Percentiles rank a stretch among this genome's conserved stretches.
Evolutionary conservation across 2,888 invertebrate species (phyloP).

Genomic region (Agapostemon virescens): DNA sequence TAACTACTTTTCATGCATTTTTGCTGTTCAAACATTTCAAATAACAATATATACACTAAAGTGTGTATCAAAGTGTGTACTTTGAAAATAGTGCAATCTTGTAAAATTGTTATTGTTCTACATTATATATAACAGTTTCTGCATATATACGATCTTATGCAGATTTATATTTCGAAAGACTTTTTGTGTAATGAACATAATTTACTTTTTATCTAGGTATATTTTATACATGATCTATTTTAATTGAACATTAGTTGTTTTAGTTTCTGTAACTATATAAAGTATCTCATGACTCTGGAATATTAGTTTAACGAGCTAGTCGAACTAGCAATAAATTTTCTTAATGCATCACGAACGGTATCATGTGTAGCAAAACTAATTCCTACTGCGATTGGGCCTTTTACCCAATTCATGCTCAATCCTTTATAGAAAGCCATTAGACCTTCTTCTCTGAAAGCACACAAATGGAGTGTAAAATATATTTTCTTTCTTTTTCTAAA

Average conservation of each 20-base stretch:
- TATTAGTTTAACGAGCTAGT: constrained; percentile 31
- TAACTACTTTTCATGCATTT: constrained; percentile 39
- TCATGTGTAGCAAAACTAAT: constrained; percentile 98
- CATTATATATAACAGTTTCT: constrained; percentile 17
- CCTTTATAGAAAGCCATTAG: constrained; percentile 97
- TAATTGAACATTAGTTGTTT: constrained; percentile 25
- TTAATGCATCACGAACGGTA: constrained; percentile 84
- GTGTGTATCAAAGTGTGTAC: constrained; percentile 53
- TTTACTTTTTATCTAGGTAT: constrained; percentile 32
- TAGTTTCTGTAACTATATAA: constrained; percentile 13
- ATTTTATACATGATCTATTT: constrained; percentile 30
- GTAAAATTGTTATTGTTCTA: constrained; percentile 4
- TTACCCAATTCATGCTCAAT: constrained; percentile 99
- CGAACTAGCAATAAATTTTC: constrained; percentile 72
- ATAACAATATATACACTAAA: constrained; percentile 67
- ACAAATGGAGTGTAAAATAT: not conserved
- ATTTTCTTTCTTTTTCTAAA: not conserved
- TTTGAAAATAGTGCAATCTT: constrained; percentile 47
- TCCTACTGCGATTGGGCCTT: constrained; percentile 94
- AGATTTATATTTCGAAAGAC: constrained; percentile 24
- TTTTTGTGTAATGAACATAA: constrained; percentile 30
- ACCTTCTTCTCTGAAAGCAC: constrained; percentile 89
- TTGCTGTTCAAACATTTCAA: constrained; percentile 49
- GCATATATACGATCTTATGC: constrained; percentile 16
- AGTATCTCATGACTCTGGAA: constrained; percentile 9